Base-by-base conservation (phyloP, 1,140 invertebrate species). In the Achatina immaculata region DNA sequence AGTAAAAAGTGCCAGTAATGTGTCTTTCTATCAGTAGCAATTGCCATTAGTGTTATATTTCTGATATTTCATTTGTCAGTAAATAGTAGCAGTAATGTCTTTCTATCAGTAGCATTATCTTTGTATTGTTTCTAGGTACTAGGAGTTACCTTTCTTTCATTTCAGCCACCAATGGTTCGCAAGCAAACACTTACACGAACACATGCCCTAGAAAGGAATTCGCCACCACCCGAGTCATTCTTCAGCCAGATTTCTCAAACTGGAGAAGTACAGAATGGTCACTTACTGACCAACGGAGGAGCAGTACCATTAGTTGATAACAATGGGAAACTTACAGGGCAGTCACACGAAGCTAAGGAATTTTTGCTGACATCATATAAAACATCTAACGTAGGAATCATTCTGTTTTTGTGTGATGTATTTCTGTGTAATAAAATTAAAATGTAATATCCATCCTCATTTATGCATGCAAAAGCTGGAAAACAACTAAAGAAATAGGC, bases 221-320 rank as follows among this genome's bases (percentile, higher is more conserved):
- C 78, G 6, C 78, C 78, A 40, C 78, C 78, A 6, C 78, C 68
- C 9, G 78, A 80, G 11, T 71, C 78, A 4, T 71, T 80, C 11
- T 21, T 76, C 36, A 62, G 34, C 55, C 74, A 62, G 40, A 40
- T 76, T 2, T 4, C 28, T 62, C 11, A 36, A 21, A 0, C 38
- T 3, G 74, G 74, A 28, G 40, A 40, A 45, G 43, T 34, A 11
- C 21, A 34, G 3, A 45, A 73, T 73, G 68, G 68, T 24, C 9
- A 19, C 3, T 34, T 51, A 6, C 34, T 51, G n/a, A n/a, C 34
- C 0, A 45, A 43, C n/a, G 74, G 74, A 62, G 19, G 34, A 38
- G 31, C 55, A 16, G 51, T 16, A 3, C 3, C 4, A 6, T 28
- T 28, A 31, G 58, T 31, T 62, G 31, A 62, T 4, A 62, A 62